phyloP scores from a whole-genome alignment of 2,888 invertebrate genomes.

The Steinernema carpocapsae region DNA sequence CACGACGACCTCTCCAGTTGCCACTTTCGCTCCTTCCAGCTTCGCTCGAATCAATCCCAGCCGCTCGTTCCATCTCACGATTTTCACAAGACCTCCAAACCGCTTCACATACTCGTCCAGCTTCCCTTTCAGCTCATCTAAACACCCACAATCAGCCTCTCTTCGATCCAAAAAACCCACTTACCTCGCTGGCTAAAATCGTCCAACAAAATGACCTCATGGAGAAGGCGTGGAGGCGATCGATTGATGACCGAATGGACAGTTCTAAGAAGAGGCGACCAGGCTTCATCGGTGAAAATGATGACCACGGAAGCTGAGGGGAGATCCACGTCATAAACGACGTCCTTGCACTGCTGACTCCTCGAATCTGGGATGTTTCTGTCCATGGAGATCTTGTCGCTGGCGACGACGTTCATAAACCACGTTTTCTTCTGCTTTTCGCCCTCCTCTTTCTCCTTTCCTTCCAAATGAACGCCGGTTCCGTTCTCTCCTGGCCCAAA shows the following conservation, averaged over 20 bases:
- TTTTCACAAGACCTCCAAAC: slow-evolving; percentile 74
- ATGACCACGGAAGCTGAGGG: slow-evolving; percentile 75
- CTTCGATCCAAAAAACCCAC: slow-evolving; percentile 40
- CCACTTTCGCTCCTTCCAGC: slow-evolving; percentile 77
- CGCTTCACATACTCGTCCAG: slow-evolving; percentile 79
- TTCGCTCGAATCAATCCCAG: slow-evolving; percentile 88
- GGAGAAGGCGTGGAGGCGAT: slow-evolving; percentile 78
- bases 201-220: slow-evolving; percentile 92
- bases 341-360: slow-evolving; percentile 70
- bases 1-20: slow-evolving; percentile 81
- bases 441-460: slow-evolving; percentile 46
- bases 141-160: slow-evolving; percentile 48
- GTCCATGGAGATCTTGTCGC: slow-evolving; percentile 72
- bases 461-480: slow-evolving; percentile 45
- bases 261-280: slow-evolving; percentile 73
- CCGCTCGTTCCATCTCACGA: slow-evolving; percentile 79
- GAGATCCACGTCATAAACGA: slow-evolving; percentile 73
- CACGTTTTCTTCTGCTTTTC: slow-evolving; percentile 59
- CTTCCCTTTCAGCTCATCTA: slow-evolving; percentile 78
- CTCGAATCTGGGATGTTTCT: slow-evolving; percentile 71
- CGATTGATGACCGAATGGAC: slow-evolving; percentile 86
- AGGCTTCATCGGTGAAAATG: slow-evolving; percentile 89
- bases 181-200: slow-evolving; percentile 83
- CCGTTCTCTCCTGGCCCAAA: slow-evolving; percentile 59
- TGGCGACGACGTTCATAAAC: slow-evolving; percentile 68